phyloP scores from a whole-genome alignment of 2,888 invertebrate genomes.

The Aplocera efformata region DNA sequence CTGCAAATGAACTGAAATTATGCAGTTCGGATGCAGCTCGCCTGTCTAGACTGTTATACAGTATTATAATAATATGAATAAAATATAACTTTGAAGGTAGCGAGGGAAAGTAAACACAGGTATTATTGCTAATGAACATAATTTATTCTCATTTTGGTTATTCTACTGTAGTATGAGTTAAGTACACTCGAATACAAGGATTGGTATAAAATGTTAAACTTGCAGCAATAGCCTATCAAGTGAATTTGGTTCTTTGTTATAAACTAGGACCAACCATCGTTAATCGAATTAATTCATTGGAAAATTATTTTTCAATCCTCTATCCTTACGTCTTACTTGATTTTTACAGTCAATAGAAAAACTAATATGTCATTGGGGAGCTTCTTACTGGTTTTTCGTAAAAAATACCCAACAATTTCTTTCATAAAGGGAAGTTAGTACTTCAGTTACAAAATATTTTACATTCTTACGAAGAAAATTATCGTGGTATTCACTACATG shows the following conservation, averaged over 20 bases:
- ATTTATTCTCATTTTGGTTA: conserved; percentile 76
- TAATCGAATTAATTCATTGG: conserved; percentile 32
- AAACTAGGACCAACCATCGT: conserved; percentile 51
- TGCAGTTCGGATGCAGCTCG: too few species aligned
- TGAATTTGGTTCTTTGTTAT: conserved; percentile 73
- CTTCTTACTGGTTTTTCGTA: conserved; percentile 1
- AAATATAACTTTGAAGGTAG: conserved; percentile 1
- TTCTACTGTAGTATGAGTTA: conserved; percentile 77
- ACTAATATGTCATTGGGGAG: conserved; percentile 1
- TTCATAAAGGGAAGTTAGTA: too few species aligned
- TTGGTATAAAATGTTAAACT: conserved; percentile 79
- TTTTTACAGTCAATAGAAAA: conserved; percentile 19
- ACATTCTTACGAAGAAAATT: conserved; percentile 6
- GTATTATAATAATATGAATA: not conserved
- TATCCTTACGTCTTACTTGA: conserved; percentile 1
- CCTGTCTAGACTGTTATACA: too few species aligned
- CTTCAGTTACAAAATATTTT: conserved; percentile 4
- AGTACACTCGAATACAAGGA: conserved; percentile 79
- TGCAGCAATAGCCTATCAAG: conserved; percentile 69
- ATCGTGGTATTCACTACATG: conserved; percentile 42
- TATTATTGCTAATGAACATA: conserved; percentile 72
- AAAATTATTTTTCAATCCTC: conserved; percentile 5
- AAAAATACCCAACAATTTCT: not conserved
- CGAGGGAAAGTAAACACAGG: conserved; percentile 36
- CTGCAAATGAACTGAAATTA: too few species aligned